Conservation (phyloP, 2,888 invertebrate genomes). For the Dendrolimus pini region DNA sequence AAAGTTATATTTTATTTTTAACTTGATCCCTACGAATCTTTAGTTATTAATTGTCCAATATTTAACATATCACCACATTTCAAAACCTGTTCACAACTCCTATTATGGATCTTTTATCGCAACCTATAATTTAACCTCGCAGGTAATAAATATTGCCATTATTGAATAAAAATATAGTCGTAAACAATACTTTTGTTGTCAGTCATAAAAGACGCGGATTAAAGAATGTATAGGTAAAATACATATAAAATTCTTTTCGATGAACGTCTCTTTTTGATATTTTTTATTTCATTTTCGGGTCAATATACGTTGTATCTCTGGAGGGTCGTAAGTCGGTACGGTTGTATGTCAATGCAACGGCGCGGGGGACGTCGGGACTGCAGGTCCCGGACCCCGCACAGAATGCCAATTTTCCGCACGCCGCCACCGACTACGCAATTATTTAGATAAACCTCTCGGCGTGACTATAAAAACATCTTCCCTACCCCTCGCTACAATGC, state of each 20-base stretch:
- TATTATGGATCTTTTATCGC: conserved; percentile 32
- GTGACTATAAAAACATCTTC: conserved; percentile 75
- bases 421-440: conserved; percentile 74
- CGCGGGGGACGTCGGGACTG: conserved; percentile 14
- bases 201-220: conserved; percentile 1
- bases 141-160: conserved; percentile 36
- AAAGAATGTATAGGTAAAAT: neutral
- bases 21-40: too few relatives aligned
- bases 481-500: conserved; percentile 56
- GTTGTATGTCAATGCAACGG: neutral
- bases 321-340: neutral
- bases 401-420: conserved; percentile 74
- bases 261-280: neutral
- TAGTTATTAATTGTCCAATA: conserved; percentile 8
- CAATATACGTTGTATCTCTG: neutral
- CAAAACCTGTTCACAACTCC: conserved; percentile 28
- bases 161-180: conserved; percentile 37
- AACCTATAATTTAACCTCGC: conserved; percentile 27
- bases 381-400: conserved; percentile 27
- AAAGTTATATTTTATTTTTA: too few relatives aligned
- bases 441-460: conserved; percentile 76
- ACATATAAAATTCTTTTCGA: too few relatives aligned
- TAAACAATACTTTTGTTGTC: conserved; percentile 32
- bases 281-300: neutral
- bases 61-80: conserved; percentile 18